Evolutionary conservation across 1,140 invertebrate genomes (phyloP).

Genomic region (Ridgeia piscesae): DNA sequence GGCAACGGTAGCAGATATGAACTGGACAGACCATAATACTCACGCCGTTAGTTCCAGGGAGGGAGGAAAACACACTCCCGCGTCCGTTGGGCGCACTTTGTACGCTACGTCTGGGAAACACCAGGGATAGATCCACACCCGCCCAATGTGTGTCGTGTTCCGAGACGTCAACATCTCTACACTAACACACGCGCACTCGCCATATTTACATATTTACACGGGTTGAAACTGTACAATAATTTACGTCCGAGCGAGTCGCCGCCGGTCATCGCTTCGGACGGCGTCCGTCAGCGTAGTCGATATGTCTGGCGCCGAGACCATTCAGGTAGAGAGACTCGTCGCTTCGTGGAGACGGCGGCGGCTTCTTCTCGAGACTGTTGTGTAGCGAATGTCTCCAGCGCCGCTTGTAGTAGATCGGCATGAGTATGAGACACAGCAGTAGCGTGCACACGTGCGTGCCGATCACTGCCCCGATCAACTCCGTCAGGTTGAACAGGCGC

Average conservation of each 20-base stretch:
- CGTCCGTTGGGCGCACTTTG: neutral
- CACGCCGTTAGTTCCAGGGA: neutral
- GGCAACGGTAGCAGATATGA: neutral
- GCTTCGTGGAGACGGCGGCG: neutral
- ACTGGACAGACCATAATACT: neutral
- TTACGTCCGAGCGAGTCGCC: neutral
- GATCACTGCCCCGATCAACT: conserved; percentile 51
- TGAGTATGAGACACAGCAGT: conserved; percentile 47
- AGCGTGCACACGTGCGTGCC: conserved; percentile 54
- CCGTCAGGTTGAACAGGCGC: conserved; percentile 42
- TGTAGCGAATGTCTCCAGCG: neutral
- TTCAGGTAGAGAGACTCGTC: conserved; percentile 22
- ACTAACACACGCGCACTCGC: neutral
- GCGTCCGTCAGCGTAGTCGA: conserved; percentile 16
- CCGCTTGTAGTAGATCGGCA: conserved; percentile 45
- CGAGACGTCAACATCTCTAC: neutral
- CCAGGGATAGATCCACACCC: neutral
- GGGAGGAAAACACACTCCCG: neutral
- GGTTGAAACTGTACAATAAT: conserved; percentile 1
- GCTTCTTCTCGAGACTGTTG: neutral
- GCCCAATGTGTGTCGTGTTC: neutral
- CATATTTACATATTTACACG: neutral
- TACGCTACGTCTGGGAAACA: neutral
- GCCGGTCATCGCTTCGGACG: conserved; percentile 11
- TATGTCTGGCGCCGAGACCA: conserved; percentile 15